Evolutionary conservation across 2,888 invertebrate species (phyloP).

Genomic region (Seira musarum): DNA sequence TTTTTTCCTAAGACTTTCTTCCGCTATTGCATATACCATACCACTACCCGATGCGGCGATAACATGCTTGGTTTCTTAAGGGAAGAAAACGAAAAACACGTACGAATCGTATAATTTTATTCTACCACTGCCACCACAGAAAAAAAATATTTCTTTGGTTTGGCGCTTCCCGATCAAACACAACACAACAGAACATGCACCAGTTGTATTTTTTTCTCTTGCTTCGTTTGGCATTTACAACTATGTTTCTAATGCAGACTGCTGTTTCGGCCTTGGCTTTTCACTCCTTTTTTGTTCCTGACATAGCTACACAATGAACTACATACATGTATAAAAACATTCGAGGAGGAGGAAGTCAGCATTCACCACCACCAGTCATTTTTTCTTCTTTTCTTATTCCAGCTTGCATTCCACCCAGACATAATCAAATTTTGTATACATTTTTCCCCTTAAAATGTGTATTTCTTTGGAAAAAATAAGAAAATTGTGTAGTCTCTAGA

Average conservation of each 20-base stretch:
- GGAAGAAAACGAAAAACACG: constrained; percentile 1
- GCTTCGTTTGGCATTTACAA: background rate
- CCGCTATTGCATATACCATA: constrained; percentile 5
- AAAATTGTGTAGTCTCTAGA: too few relatives aligned
- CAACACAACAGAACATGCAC: background rate
- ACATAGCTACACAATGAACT: constrained; percentile 41
- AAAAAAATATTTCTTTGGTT: constrained; percentile 19
- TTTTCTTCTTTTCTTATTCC: constrained; percentile 8
- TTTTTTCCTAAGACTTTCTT: constrained; percentile 23
- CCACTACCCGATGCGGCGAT: too few relatives aligned
- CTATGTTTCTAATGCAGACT: background rate
- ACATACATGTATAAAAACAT: background rate
- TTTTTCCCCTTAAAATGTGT: constrained; percentile 29
- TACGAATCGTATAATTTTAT: background rate
- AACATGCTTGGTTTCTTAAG: background rate
- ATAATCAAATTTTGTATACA: constrained; percentile 44
- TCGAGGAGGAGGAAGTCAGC: constrained; percentile 6
- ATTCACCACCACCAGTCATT: constrained; percentile 9
- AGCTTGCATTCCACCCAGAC: constrained; percentile 36
- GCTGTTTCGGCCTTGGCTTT: constrained; percentile 34
- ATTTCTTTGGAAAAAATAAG: background rate
- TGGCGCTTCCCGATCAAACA: constrained; percentile 5
- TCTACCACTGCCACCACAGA: constrained; percentile 5
- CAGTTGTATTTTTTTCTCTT: background rate
- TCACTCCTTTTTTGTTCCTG: constrained; percentile 23